Percentiles rank a stretch among this genome's conserved stretches.
Evolutionary conservation across 1,140 invertebrate genomes (phyloP).

Genomic region (Leptinotarsa texana): DNA sequence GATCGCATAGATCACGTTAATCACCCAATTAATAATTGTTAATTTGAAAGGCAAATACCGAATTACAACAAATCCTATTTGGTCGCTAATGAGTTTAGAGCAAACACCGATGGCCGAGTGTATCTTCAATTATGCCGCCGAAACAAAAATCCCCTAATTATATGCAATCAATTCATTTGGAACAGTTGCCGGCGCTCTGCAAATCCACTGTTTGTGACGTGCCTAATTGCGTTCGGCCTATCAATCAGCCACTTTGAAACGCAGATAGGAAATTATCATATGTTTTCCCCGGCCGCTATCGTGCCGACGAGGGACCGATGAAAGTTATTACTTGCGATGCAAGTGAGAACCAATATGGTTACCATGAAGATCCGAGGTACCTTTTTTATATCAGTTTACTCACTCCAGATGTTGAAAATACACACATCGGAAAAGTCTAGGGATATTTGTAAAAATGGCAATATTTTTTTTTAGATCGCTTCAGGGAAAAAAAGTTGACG

Average conservation of each 20-base stretch:
- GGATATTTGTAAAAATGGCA: too few relatives aligned
- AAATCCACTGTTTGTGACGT: constrained; percentile 39
- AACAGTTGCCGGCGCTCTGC: constrained; percentile 35
- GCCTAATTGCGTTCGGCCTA: constrained; percentile 37
- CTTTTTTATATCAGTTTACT: too few relatives aligned
- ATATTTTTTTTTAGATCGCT: too few relatives aligned
- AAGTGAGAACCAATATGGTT: not conserved
- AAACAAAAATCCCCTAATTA: constrained; percentile 49
- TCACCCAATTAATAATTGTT: constrained; percentile 55
- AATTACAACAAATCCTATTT: constrained; percentile 52
- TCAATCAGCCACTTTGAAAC: constrained; percentile 35
- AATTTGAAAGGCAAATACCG: constrained; percentile 53
- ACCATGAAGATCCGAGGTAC: too few relatives aligned
- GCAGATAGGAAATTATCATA: not conserved
- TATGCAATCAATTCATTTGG: constrained; percentile 48
- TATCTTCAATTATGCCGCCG: constrained; percentile 45
- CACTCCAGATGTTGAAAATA: too few relatives aligned
- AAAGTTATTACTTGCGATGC: not conserved
- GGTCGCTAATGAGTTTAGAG: constrained; percentile 52
- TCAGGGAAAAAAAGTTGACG: too few relatives aligned
- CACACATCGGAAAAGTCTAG: too few relatives aligned
- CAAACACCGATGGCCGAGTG: constrained; percentile 44
- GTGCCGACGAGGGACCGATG: not conserved
- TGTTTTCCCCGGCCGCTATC: not conserved
- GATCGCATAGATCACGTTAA: constrained; percentile 53